Base-by-base conservation (phyloP, 2,888 invertebrate genomes). In the Drosophila leonis region DNA sequence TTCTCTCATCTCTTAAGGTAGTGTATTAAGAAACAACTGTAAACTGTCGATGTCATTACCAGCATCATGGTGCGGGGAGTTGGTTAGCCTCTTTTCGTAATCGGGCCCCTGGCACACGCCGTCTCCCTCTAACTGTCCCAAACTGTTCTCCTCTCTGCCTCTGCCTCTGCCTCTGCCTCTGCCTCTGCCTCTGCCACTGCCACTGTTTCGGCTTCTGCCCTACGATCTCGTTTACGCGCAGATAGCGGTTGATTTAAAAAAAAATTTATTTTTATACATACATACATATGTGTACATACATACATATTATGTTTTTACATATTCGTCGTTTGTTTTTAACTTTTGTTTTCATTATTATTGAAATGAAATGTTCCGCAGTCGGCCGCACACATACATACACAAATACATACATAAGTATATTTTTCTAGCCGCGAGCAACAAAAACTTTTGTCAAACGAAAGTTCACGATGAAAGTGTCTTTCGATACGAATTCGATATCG, bases 341-440 rank as follows among this genome's bases (percentile, higher is more conserved):
- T 87, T 84, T 89, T 86, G 82, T 74, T 82, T 89, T 85, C 73
- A 84, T 84, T 79, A 75, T 82, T 75, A 83, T 88, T 87, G 72
- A 81, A 87, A 88, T 83, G 66, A 73, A 68, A 59, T 74, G 67
- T 68, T 69, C 52, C 49, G 49, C 55, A 74, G 52, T 27, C 52
- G 75, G 52, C 44, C 37, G 37, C 42, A 63, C 44, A 65, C 24
- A 60, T 73, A 79, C 1, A 35, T 29, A 31, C 75, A 37, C 2
- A 10, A 12, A n/a, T 1, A 42, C 42, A 62, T 55, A 68, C 20
- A 59, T 76, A 77, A 6, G 13, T 9, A 33, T 35, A 24, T 82
- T 77, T 85, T 72, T 85, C 80, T 86, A 80, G 83, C 83, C 88
- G 70, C 69, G 46, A 86, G 89, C 57, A 61, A 61, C 52, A 55